These are phyloP conservation scores for Ceratina australensis DNA, from an alignment of 1,140 invertebrate species.

Conservation along the genomic window DNA sequence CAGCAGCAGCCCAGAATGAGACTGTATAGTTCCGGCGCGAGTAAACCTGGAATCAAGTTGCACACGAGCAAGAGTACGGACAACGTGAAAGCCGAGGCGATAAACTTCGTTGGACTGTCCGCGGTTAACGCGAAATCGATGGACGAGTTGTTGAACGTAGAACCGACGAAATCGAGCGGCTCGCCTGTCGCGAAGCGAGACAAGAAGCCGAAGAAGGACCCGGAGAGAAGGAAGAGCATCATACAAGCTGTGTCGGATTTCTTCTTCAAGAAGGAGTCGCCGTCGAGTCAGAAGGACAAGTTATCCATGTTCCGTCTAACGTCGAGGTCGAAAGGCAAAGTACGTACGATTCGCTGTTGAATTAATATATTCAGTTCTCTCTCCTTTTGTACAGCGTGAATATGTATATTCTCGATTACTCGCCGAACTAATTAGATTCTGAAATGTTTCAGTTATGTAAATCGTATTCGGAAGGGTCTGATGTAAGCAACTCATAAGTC, in stretches of 20 bases:
- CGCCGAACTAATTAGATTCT: conserved; percentile 68
- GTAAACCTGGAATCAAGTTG: conserved; percentile 62
- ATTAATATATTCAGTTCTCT: not conserved
- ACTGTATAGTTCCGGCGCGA: conserved; percentile 67
- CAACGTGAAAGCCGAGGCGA: conserved; percentile 71
- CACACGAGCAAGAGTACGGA: conserved; percentile 78
- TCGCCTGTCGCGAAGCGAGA: conserved; percentile 59
- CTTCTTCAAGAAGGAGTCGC: conserved; percentile 83
- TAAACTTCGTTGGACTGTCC: conserved; percentile 59
- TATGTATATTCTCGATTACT: conserved; percentile 1
- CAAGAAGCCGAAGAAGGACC: conserved; percentile 82
- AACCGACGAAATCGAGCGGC: conserved; percentile 34
- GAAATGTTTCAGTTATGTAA: conserved; percentile 78
- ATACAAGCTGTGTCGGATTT: conserved; percentile 92
- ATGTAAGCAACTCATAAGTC: conserved; percentile 78
- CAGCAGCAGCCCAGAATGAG: conserved; percentile 67
- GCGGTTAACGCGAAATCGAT: conserved; percentile 73
- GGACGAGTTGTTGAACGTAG: conserved; percentile 69
- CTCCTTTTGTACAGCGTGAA: conserved; percentile 16
- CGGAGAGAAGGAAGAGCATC: conserved; percentile 88
- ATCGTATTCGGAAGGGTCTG: conserved; percentile 78
- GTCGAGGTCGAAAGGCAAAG: conserved; percentile 86
- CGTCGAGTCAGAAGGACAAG: conserved; percentile 79
- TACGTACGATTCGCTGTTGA: conserved; percentile 56
- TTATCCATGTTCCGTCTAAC: conserved; percentile 83